These are phyloP conservation scores for Portevinia maculata DNA, from an alignment of 2,888 invertebrate species.

Conservation along the genomic window DNA sequence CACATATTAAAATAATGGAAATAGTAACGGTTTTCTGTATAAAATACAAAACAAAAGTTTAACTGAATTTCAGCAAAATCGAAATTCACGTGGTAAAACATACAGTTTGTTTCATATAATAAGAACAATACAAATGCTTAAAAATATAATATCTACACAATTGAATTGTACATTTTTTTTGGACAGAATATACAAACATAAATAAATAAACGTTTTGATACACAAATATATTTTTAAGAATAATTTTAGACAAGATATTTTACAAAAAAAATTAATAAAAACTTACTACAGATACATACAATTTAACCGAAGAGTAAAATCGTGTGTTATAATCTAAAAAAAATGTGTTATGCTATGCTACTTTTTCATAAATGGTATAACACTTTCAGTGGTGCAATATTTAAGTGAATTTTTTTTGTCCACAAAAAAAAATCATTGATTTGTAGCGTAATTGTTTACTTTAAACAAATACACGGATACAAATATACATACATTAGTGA, in stretches of 20 bases:
- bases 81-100: constrained; percentile 1
- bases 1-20: no score
- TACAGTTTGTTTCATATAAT: no score
- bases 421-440: constrained; percentile 22
- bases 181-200: constrained; percentile 4
- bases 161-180: constrained; percentile 12
- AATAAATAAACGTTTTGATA: constrained; percentile 40
- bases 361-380: constrained; percentile 39
- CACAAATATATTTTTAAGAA: constrained; percentile 43
- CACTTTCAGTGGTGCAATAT: constrained; percentile 53
- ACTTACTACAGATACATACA: background rate
- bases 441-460: constrained; percentile 35
- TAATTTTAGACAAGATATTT: constrained; percentile 51
- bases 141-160: constrained; percentile 8
- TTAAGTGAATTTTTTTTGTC: constrained; percentile 26
- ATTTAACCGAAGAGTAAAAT: background rate
- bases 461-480: constrained; percentile 47
- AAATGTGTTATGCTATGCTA: constrained; percentile 13
- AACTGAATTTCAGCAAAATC: background rate
- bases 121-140: constrained; percentile 4
- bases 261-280: constrained; percentile 28
- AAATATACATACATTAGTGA: constrained; percentile 55
- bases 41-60: background rate
- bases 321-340: constrained; percentile 11
- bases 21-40: background rate